Evolutionary conservation across 2,113 vertebrate genomes (phyloP).

Genomic region (Stegostoma tigrinum): DNA sequence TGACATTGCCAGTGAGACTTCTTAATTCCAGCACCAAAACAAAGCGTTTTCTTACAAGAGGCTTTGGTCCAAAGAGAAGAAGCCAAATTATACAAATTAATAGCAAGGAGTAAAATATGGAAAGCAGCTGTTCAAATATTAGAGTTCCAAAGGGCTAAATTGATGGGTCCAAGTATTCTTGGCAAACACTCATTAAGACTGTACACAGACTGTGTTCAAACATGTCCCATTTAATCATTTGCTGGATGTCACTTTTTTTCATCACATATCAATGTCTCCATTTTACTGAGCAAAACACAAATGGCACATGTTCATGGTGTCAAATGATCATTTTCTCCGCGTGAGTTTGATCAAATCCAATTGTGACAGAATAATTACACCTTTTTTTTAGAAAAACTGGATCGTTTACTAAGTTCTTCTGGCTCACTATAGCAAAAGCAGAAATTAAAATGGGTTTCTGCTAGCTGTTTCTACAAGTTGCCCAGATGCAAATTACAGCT

Average conservation of each 20-base stretch:
- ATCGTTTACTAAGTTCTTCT: background rate
- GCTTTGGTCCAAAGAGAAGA: background rate
- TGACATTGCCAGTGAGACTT: background rate
- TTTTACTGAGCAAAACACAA: background rate
- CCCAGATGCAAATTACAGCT: background rate
- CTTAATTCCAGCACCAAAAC: background rate
- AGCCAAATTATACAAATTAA: slow-evolving; percentile 25
- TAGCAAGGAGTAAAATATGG: background rate
- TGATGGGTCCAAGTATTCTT: background rate
- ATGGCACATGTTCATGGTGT: background rate
- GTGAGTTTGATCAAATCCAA: background rate
- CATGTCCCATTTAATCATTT: background rate
- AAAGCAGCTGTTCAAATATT: slow-evolving; percentile 22
- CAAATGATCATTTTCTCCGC: background rate
- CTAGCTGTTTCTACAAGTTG: background rate
- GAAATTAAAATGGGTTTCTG: background rate
- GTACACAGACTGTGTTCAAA: background rate
- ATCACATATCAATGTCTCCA: background rate
- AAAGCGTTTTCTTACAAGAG: background rate
- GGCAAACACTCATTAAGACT: background rate
- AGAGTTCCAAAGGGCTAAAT: background rate
- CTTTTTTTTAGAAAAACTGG: background rate
- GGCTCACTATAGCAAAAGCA: background rate
- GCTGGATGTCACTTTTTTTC: background rate
- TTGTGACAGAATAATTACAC: background rate